Conservation (phyloP, 2,113 vertebrate species). For the Anthoscopus minutus region DNA sequence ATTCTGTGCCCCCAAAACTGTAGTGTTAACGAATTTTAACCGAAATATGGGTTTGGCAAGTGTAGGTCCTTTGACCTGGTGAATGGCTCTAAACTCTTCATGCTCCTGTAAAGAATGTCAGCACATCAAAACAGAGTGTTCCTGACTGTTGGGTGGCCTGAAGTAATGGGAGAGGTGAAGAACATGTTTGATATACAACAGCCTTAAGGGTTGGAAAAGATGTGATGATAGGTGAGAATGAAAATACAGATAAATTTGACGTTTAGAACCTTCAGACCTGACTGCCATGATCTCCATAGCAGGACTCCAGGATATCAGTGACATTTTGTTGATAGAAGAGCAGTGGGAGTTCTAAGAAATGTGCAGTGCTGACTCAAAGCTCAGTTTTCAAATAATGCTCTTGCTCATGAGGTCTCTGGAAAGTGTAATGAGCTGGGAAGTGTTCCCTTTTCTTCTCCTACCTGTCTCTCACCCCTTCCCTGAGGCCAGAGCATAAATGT, state of each 20-base stretch:
- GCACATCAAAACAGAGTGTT: too few species aligned
- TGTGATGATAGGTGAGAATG: not conserved
- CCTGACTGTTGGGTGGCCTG: not conserved
- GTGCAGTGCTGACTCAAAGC: not conserved
- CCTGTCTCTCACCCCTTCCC: not conserved
- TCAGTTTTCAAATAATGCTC: not conserved
- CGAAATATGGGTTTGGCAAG: not conserved
- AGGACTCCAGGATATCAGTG: not conserved
- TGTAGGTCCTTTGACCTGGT: not conserved
- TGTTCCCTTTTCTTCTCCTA: not conserved
- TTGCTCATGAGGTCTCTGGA: fast-evolving
- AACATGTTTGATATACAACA: fast-evolving
- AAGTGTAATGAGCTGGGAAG: not conserved
- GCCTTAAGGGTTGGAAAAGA: not conserved
- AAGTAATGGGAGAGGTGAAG: not conserved
- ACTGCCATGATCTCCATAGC: not conserved
- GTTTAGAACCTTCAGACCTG: not conserved
- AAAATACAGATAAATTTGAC: not conserved
- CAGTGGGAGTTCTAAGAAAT: not conserved
- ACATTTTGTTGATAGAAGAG: not conserved
- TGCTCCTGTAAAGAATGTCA: not conserved
- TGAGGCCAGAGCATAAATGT: not conserved
- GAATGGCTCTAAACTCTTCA: fast-evolving
- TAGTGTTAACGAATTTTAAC: not conserved
- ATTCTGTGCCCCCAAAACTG: fast-evolving